Base-by-base conservation (phyloP, 2,113 vertebrate species). In the Triplophysa dalaica region DNA sequence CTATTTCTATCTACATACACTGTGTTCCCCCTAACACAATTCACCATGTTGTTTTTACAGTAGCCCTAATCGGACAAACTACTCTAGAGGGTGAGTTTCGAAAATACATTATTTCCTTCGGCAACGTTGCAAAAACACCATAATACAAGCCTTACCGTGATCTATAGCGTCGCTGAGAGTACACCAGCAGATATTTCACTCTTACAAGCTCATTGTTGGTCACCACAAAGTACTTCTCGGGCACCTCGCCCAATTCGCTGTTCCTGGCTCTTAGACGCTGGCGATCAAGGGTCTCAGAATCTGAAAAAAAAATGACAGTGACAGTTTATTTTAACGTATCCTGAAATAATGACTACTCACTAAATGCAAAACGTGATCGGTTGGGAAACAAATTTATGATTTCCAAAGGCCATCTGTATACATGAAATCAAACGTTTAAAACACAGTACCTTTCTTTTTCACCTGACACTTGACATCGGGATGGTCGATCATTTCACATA, bases 401-500 rank as follows among this genome's bases (percentile, higher is more conserved):
- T 38, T 38, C 33, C 0, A 7, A 38, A 7, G 33, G 33, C 43
- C 43, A 45, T 11, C 43, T 11, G 43, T 12, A 12, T 12, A 12
- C 43, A 11, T 11, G 43, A 45, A 43, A 43, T 43, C 43, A 45
- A 11, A 10, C 9, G 11, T 11, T 45, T 45, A 45, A 45, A 45
- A 45, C 19, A 60, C 65, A 90, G 90, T 84, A 97, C 97, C 95
- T 94, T 98, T 99, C 88, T 93, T 97, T 84, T 96, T 98, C 78
- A 93, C 93, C 87, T 96, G 97, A 72, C 97, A 99, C 88, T 99
- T 99, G 0, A 99, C 98, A 79, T 98, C 97, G 4, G 97, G 97
- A 87, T 99, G 98, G 83, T 99, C 96, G 0, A 99, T 98, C 87
- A 99, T 94, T 88, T 99, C 96, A 2, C 98, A 99, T 85, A 99